A percentile compares a stretch with the other conserved stretches of the same genome.
phyloP scores from a whole-genome alignment of 1,140 invertebrate genomes.

The Euschistus heros region DNA sequence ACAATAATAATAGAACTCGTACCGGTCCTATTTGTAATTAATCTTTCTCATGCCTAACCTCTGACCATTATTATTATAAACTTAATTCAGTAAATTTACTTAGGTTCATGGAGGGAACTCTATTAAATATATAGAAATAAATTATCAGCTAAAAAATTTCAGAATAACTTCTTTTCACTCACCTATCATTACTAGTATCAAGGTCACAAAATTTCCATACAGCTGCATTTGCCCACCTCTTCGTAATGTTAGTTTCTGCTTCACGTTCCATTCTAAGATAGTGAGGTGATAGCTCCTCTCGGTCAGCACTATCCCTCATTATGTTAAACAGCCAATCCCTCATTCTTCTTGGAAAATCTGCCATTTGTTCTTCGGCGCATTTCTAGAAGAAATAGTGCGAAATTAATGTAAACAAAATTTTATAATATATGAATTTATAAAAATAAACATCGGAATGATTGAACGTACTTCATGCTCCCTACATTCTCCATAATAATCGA shows the following conservation, averaged over 20 bases:
- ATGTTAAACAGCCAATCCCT: slow-evolving; percentile 94
- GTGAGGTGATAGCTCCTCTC: slow-evolving; percentile 71
- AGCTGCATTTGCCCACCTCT: slow-evolving; percentile 80
- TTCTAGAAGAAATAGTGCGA: slow-evolving; percentile 38
- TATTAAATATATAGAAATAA: no score
- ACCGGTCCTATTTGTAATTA: no score
- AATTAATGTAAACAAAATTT: neutral
- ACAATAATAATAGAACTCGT: no score
- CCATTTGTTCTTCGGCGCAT: slow-evolving; percentile 73
- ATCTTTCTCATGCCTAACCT: no score
- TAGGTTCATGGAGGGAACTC: neutral
- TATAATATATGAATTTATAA: neutral
- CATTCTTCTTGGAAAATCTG: slow-evolving; percentile 87
- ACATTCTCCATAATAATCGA: slow-evolving; percentile 84
- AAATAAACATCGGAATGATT: neutral
- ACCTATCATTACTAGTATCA: slow-evolving; percentile 65
- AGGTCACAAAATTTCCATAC: slow-evolving; percentile 97
- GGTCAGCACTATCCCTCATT: slow-evolving; percentile 85
- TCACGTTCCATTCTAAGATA: slow-evolving; percentile 78
- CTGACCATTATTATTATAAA: neutral
- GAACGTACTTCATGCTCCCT: slow-evolving; percentile 57
- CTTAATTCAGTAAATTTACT: neutral
- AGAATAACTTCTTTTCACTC: slow-evolving; percentile 12
- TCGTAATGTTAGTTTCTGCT: slow-evolving; percentile 71
- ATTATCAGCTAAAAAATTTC: no score